Conservation (phyloP, 2,113 vertebrate genomes). For the Triplophysa rosa region DNA sequence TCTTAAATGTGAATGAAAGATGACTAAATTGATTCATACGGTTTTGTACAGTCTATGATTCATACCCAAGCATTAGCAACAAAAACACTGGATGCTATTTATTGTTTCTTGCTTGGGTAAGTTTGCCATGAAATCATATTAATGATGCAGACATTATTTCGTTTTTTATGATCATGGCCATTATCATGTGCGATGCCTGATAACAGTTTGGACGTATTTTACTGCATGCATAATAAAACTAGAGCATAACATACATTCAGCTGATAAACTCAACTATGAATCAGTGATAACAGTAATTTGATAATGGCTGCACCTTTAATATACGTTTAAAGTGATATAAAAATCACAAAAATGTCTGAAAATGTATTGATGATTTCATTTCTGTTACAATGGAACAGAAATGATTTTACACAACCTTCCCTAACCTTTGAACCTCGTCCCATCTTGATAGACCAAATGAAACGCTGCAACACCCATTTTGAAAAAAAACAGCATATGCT, state of each 20-base stretch:
- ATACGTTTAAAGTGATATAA: not conserved
- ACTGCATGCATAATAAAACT: conserved; percentile 2
- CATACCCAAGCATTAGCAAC: not conserved
- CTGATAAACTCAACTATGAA: conserved; percentile 1
- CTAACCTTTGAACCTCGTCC: not conserved
- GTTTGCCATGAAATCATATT: not conserved
- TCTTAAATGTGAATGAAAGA: not conserved
- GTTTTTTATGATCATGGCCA: not conserved
- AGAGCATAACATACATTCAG: not conserved
- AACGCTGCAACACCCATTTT: not conserved
- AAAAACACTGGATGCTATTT: not conserved
- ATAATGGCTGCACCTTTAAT: not conserved
- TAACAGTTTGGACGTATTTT: conserved; percentile 23
- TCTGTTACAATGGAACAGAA: not conserved
- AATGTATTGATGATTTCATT: not conserved
- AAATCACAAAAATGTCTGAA: not conserved
- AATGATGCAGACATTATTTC: conserved; percentile 1
- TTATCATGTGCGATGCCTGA: not conserved
- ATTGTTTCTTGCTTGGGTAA: not conserved
- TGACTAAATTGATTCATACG: not conserved
- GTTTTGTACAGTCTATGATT: too few relatives aligned
- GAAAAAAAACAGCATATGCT: not conserved
- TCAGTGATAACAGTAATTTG: not conserved
- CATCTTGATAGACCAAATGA: not conserved
- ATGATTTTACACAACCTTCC: not conserved